phyloP scores from a whole-genome alignment of 2,888 invertebrate species.

The Syrista parreyssii region DNA sequence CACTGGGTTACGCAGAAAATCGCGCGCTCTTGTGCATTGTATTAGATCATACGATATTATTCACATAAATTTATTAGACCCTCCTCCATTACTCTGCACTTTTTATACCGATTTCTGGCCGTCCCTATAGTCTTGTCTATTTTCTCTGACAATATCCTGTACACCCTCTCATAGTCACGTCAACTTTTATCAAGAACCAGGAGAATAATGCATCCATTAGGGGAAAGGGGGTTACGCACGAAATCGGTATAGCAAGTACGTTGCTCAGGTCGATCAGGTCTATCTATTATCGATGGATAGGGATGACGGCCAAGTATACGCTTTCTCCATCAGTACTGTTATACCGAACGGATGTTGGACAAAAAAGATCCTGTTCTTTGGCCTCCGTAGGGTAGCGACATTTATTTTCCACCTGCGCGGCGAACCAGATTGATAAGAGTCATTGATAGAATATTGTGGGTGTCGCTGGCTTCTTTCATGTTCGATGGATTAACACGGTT shows the following conservation, averaged over 20 bases:
- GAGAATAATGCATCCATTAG: not conserved
- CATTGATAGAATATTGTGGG: not conserved
- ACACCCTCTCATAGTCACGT: not conserved
- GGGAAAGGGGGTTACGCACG: not conserved
- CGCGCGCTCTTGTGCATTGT: not conserved
- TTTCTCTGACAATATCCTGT: not conserved
- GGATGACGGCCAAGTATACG: not conserved
- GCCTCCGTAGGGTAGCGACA: not conserved
- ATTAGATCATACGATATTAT: not conserved
- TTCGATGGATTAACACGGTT: not conserved
- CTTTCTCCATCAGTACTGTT: not conserved
- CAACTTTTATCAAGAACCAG: not conserved
- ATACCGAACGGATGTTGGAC: not conserved
- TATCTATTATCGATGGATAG: not conserved
- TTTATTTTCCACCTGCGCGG: not conserved
- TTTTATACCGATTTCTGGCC: not conserved
- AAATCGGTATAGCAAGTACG: not conserved
- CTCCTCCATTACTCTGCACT: not conserved
- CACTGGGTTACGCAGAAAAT: constrained; percentile 20
- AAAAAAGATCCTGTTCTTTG: not conserved
- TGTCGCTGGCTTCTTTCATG: not conserved
- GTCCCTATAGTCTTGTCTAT: not conserved
- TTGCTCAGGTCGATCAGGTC: not conserved
- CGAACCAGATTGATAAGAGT: not conserved
- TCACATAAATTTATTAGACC: not conserved